Conservation (phyloP, 2,113 vertebrate species). For the Xyrauchen texanus region DNA sequence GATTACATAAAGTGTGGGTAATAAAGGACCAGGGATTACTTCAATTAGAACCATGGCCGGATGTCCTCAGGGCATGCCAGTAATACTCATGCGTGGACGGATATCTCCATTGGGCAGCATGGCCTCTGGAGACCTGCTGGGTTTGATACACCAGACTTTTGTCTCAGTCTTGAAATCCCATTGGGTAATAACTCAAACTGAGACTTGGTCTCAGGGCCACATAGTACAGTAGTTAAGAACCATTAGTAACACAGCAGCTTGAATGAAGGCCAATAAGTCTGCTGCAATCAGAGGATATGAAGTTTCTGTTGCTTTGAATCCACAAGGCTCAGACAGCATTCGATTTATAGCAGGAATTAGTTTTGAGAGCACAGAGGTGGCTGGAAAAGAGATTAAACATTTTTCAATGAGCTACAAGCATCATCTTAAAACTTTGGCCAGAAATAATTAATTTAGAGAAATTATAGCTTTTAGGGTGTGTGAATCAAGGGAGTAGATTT, state of each 20-base stretch:
- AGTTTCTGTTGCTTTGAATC: too few relatives aligned
- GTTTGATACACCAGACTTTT: neutral
- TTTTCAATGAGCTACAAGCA: too few relatives aligned
- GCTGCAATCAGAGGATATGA: too few relatives aligned
- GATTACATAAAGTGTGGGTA: slow-evolving; percentile 37
- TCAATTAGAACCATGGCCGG: slow-evolving; percentile 29
- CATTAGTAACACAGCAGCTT: slow-evolving; percentile 38
- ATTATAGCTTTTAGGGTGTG: too few relatives aligned
- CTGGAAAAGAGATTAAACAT: too few relatives aligned
- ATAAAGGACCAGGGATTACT: slow-evolving; percentile 33
- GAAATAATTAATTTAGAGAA: too few relatives aligned
- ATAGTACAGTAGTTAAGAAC: slow-evolving; percentile 27
- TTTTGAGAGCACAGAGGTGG: too few relatives aligned
- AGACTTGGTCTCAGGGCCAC: slow-evolving; percentile 16
- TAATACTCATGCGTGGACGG: slow-evolving; percentile 2
- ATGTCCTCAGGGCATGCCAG: slow-evolving; percentile 15
- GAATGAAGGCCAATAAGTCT: neutral
- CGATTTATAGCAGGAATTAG: too few relatives aligned
- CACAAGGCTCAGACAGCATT: too few relatives aligned
- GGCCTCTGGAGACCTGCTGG: neutral
- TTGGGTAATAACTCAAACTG: slow-evolving; percentile 31
- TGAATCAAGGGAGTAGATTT: too few relatives aligned
- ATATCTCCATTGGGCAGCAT: slow-evolving; percentile 12
- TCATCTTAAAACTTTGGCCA: too few relatives aligned
- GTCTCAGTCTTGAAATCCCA: neutral